A percentile compares a stretch with the other conserved stretches of the same genome.
These are phyloP conservation scores for Rhynchonycteris naso DNA, from an alignment of 2,797 vertebrate species.

Conservation along the genomic window DNA sequence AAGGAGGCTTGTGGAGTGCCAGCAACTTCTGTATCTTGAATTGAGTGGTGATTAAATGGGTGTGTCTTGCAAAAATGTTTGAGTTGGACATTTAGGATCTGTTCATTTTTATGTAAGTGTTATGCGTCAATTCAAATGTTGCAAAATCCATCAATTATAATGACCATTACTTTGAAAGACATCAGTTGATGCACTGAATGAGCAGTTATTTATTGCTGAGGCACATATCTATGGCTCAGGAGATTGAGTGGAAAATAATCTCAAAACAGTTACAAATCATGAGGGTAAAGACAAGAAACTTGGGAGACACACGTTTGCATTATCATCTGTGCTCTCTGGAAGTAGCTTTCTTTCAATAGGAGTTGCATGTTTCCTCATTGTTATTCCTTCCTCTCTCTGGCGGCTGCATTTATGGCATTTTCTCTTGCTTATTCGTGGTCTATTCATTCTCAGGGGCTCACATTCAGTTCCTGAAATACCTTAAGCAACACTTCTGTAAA, in stretches of 20 bases:
- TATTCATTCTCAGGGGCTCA: not conserved
- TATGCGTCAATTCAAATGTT: not conserved
- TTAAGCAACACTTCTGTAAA: not conserved
- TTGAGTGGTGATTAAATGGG: not conserved
- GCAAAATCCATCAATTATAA: not conserved
- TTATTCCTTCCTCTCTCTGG: not conserved
- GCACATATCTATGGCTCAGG: not conserved
- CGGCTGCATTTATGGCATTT: not conserved
- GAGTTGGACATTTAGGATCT: not conserved
- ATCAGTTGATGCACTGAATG: not conserved
- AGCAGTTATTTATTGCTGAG: not conserved
- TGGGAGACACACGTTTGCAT: not conserved
- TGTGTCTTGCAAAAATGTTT: not conserved
- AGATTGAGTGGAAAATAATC: not conserved
- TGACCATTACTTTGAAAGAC: not conserved
- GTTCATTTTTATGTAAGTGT: not conserved
- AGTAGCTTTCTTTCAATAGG: not conserved
- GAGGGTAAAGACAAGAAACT: not conserved
- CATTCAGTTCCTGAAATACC: not conserved
- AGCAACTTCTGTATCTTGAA: not conserved
- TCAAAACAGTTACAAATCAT: not conserved
- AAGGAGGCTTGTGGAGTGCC: not conserved
- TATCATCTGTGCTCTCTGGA: not conserved
- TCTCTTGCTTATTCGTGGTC: not conserved
- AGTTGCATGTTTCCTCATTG: not conserved